Evolutionary conservation across 2,888 invertebrate genomes (phyloP).

Genomic region (Stenodera caucasica): DNA sequence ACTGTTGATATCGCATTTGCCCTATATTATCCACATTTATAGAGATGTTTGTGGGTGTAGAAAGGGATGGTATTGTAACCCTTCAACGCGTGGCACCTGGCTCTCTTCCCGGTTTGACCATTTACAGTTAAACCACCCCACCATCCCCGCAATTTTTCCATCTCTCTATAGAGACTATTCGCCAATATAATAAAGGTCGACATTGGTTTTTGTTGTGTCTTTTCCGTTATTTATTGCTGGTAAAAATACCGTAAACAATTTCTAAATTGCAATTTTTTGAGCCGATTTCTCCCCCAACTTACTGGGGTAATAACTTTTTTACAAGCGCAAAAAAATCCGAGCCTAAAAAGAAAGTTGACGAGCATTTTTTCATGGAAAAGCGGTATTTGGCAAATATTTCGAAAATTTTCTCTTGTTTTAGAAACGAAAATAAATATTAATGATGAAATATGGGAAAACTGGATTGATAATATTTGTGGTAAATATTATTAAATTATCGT

Average conservation of each 20-base stretch:
- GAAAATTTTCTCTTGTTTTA: too few species aligned
- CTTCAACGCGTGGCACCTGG: conserved; percentile 50
- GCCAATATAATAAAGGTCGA: conserved; percentile 14
- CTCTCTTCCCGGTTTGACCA: conserved; percentile 36
- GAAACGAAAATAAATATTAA: too few species aligned
- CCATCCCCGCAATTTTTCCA: background rate
- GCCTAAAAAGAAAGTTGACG: background rate
- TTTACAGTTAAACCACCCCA: conserved; percentile 36
- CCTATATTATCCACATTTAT: conserved; percentile 36
- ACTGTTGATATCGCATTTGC: conserved; percentile 46
- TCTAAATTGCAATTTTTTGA: conserved; percentile 1
- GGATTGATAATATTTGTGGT: too few species aligned
- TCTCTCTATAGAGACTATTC: conserved; percentile 6
- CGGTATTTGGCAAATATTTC: background rate
- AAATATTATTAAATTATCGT: background rate
- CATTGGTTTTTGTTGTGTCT: background rate
- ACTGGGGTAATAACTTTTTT: too few species aligned
- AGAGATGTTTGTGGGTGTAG: conserved; percentile 37
- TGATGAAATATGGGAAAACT: background rate
- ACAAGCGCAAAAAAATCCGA: background rate
- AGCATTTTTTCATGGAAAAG: background rate
- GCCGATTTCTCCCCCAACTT: background rate
- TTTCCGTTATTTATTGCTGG: background rate
- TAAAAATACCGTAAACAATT: conserved; percentile 3
- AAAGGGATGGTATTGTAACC: conserved; percentile 29